Evolutionary conservation across 2,797 vertebrate species (phyloP).

Genomic region (Darevskia mixta): DNA sequence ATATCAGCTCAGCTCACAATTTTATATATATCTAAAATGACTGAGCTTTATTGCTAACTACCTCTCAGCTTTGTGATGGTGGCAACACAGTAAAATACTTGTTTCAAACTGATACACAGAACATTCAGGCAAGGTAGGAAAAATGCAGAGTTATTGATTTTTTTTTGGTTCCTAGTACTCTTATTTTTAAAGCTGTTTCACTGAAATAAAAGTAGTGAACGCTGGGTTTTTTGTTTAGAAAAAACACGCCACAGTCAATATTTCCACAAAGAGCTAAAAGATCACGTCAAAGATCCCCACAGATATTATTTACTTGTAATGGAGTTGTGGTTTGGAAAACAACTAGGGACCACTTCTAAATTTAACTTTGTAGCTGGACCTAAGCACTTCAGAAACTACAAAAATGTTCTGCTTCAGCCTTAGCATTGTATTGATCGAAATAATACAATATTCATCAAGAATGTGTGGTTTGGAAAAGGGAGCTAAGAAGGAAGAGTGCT

Average conservation of each 20-base stretch:
- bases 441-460: background rate
- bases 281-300: conserved; percentile 19
- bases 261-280: conserved; percentile 50
- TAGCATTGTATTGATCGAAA: background rate
- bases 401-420: conserved; percentile 21
- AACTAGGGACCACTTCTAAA: conserved; percentile 34
- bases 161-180: conserved; percentile 10
- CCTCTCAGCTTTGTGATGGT: conserved; percentile 43
- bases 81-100: background rate
- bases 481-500: background rate
- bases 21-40: background rate
- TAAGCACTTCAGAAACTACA: conserved; percentile 10
- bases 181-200: conserved; percentile 38
- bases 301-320: conserved; percentile 51
- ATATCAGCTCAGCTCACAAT: conserved; percentile 20
- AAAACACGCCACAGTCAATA: conserved; percentile 23
- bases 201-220: conserved; percentile 41
- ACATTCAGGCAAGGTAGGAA: background rate
- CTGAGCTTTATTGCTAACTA: conserved; percentile 46
- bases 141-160: background rate
- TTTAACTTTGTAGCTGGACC: conserved; percentile 2
- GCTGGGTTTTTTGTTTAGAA: conserved; percentile 13
- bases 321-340: conserved; percentile 41
- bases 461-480: background rate
- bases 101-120: conserved; percentile 42